phyloP scores from a whole-genome alignment of 2,888 invertebrate genomes.

The Trypoxylon attenuatum region DNA sequence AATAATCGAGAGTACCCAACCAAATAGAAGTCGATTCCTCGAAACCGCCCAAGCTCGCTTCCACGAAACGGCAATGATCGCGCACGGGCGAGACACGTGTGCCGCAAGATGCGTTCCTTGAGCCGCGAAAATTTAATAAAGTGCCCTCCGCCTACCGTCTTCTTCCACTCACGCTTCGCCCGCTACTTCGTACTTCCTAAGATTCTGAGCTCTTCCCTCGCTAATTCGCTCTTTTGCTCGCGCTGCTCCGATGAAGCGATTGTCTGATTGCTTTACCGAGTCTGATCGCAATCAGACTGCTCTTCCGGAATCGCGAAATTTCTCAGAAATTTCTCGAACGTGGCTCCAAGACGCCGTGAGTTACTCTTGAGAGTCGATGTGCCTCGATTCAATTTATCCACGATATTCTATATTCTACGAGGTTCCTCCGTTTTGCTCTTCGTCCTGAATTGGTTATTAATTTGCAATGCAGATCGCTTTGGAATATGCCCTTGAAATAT shows the following conservation, averaged over 20 bases:
- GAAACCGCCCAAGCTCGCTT: slow-evolving; percentile 22
- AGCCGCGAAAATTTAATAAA: slow-evolving; percentile 44
- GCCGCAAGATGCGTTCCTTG: slow-evolving; percentile 25
- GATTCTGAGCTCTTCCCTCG: background rate
- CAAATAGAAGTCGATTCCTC: slow-evolving; percentile 45
- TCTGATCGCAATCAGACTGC: background rate
- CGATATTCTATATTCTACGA: background rate
- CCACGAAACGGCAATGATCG: slow-evolving; percentile 34
- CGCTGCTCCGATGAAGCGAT: background rate
- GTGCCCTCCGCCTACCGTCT: background rate
- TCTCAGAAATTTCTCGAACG: slow-evolving; percentile 32
- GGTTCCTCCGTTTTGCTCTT: background rate
- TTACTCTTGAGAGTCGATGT: background rate
- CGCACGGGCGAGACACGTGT: slow-evolving; percentile 23
- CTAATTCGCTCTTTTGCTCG: background rate
- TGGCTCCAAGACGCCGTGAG: slow-evolving; percentile 24
- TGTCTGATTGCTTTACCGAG: background rate
- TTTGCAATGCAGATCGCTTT: background rate
- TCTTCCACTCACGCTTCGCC: slow-evolving; percentile 10
- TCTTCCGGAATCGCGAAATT: background rate
- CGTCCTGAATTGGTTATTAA: background rate
- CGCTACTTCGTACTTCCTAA: slow-evolving; percentile 10
- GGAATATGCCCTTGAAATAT: no score
- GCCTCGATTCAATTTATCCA: background rate
- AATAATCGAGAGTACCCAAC: slow-evolving; percentile 33